Evolutionary conservation across 2,888 invertebrate genomes (phyloP).

Genomic region (Aleiodes leptofemur): DNA sequence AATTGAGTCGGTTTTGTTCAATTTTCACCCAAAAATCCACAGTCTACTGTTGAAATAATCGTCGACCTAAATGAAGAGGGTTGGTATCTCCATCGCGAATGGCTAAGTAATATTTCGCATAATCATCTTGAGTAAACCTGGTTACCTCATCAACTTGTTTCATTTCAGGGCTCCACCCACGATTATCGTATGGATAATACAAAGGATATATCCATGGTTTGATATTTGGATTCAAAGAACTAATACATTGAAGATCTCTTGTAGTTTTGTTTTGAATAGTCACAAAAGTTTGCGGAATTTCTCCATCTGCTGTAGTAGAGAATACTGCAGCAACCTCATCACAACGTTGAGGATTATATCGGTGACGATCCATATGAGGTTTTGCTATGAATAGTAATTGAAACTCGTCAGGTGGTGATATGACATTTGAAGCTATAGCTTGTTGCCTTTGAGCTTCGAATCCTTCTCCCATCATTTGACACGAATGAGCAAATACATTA

Average conservation of each 20-base stretch:
- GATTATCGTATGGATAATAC: slow-evolving; percentile 39
- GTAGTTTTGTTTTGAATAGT: neutral
- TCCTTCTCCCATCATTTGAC: slow-evolving; percentile 51
- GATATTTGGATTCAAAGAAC: slow-evolving; percentile 51
- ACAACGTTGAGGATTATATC: slow-evolving; percentile 41
- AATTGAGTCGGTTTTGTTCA: slow-evolving; percentile 42
- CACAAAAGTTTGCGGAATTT: slow-evolving; percentile 36
- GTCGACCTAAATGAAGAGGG: neutral
- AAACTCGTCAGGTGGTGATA: neutral
- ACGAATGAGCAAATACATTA: slow-evolving; percentile 52
- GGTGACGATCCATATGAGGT: slow-evolving; percentile 47
- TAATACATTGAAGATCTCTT: slow-evolving; percentile 36
- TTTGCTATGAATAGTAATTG: slow-evolving; percentile 10
- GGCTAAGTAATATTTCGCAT: neutral
- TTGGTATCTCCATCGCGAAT: no score
- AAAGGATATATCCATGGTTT: slow-evolving; percentile 43
- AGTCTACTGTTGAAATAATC: slow-evolving; percentile 12
- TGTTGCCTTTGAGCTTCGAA: slow-evolving; percentile 28
- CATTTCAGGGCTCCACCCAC: neutral
- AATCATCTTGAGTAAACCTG: no score
- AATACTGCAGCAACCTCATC: slow-evolving; percentile 47
- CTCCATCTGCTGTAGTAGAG: slow-evolving; percentile 37
- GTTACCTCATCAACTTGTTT: no score
- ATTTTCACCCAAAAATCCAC: slow-evolving; percentile 6
- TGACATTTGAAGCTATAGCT: neutral